Evolutionary conservation across 2,888 invertebrate genomes (phyloP).

Genomic region (Pachydiplax longipennis): DNA sequence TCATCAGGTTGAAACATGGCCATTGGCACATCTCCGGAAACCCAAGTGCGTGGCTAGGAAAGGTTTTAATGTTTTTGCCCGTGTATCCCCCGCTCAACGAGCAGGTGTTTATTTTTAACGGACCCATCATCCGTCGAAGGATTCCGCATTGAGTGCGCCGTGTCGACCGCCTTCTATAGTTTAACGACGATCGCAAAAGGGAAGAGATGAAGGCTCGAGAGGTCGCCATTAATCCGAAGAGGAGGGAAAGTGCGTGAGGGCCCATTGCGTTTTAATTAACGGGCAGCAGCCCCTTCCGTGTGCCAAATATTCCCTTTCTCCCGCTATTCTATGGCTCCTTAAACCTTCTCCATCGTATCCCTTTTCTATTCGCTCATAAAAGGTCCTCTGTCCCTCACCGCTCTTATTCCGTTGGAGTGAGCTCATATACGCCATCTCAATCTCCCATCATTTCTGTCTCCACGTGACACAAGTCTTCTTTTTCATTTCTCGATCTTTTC

Average conservation of each 20-base stretch:
- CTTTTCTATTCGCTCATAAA: neutral
- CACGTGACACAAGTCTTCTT: neutral
- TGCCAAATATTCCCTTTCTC: neutral
- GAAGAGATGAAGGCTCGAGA: neutral
- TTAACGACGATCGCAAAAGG: neutral
- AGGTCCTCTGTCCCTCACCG: neutral
- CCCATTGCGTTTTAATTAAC: slow-evolving; percentile 39
- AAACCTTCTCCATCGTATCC: neutral
- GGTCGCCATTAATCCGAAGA: slow-evolving; percentile 10
- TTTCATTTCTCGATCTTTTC: neutral
- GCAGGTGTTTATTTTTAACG: neutral
- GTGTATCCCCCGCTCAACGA: neutral
- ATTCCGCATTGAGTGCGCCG: neutral
- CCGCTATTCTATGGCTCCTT: slow-evolving; percentile 5
- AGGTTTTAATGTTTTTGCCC: too few relatives aligned
- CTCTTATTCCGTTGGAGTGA: neutral
- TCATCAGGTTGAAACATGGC: neutral
- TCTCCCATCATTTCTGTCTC: neutral
- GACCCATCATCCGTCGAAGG: neutral
- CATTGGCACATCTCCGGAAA: neutral
- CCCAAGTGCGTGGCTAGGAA: too few relatives aligned
- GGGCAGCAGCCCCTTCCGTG: slow-evolving; percentile 1
- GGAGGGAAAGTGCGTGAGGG: neutral
- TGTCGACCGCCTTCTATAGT: neutral
- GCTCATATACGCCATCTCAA: neutral